phyloP scores from a whole-genome alignment of 92 coral and sea anemone genomes.

The Virgularia gustaviana region DNA sequence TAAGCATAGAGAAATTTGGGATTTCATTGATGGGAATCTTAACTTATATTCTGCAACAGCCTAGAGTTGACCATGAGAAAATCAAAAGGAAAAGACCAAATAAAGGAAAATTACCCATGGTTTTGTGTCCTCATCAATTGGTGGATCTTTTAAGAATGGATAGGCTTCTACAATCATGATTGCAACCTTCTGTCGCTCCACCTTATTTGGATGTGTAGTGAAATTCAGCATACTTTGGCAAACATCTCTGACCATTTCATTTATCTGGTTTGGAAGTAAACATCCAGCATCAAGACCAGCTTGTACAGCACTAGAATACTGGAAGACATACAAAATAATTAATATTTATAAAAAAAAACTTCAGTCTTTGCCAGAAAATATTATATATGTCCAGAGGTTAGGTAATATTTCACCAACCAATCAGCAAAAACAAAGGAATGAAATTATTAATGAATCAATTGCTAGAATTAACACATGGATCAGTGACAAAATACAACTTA shows the following conservation, averaged over 20 bases:
- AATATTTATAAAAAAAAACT: neutral
- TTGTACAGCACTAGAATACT: constrained; percentile 49
- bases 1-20: too few relatives aligned
- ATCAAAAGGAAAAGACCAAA: neutral
- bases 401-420: too few relatives aligned
- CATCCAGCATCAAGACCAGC: constrained; percentile 36
- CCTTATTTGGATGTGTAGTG: constrained; percentile 37
- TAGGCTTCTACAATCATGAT: neutral
- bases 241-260: constrained; percentile 39
- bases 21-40: too few relatives aligned
- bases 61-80: neutral
- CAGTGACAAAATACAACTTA: too few relatives aligned
- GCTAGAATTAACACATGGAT: too few relatives aligned
- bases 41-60: too few relatives aligned
- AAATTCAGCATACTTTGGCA: constrained; percentile 40
- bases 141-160: constrained; percentile 45
- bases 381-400: too few relatives aligned
- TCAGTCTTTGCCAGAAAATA: neutral
- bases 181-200: constrained; percentile 35
- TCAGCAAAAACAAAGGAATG: too few relatives aligned
- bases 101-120: constrained; percentile 60
- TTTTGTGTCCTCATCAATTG: constrained; percentile 20
- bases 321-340: neutral
- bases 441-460: too few relatives aligned
- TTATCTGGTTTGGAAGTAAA: constrained; percentile 36